Percentiles rank a stretch among this genome's conserved stretches.
phyloP scores from a whole-genome alignment of 2,797 vertebrate genomes.

The Hylomyscus alleni region DNA sequence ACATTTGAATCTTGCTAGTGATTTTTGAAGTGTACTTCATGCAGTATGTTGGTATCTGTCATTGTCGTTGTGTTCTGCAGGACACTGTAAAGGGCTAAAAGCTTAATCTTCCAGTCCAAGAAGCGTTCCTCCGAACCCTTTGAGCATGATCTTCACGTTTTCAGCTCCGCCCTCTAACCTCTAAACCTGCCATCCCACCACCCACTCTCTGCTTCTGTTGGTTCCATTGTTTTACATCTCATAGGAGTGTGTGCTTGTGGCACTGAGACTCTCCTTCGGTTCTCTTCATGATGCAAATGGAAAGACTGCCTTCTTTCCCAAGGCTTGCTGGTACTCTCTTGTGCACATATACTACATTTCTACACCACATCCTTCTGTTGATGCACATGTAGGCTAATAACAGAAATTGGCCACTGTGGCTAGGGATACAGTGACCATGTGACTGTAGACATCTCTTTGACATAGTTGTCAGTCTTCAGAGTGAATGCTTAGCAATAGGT shows the following conservation, averaged over 20 bases:
- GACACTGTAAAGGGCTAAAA: background rate
- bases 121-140: too few relatives aligned
- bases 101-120: background rate
- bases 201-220: background rate
- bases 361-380: background rate
- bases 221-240: background rate
- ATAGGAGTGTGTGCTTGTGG: background rate
- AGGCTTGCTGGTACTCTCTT: background rate
- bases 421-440: background rate
- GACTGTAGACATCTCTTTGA: background rate
- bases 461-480: background rate
- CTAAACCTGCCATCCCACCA: background rate
- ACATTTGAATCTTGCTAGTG: background rate
- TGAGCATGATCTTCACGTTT: background rate
- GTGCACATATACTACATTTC: too few relatives aligned
- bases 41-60: background rate
- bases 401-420: background rate
- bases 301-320: background rate
- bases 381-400: background rate
- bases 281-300: background rate
- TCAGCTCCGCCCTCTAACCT: background rate
- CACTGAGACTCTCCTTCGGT: background rate
- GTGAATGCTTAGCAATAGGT: background rate
- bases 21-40: background rate
- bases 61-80: background rate